Evolutionary conservation across 2,888 invertebrate genomes (phyloP).

Genomic region (Protonemura montana): DNA sequence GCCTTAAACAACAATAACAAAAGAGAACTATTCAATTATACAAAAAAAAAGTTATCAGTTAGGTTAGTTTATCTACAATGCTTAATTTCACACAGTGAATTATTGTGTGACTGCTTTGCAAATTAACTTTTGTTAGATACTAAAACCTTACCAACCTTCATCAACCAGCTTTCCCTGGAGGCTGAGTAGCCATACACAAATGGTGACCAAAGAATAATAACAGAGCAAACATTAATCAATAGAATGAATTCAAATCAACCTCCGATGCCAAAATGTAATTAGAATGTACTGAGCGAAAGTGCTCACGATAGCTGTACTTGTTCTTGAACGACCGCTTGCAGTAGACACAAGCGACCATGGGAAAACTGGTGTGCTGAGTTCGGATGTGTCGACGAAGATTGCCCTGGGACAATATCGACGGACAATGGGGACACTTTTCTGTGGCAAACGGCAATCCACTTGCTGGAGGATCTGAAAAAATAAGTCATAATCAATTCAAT

Average conservation of each 20-base stretch:
- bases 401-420: conserved; percentile 43
- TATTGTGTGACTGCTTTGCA: too few relatives aligned
- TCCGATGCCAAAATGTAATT: background rate
- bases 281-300: conserved; percentile 45
- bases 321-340: conserved; percentile 47
- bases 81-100: too few relatives aligned
- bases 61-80: too few relatives aligned
- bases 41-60: too few relatives aligned
- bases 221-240: background rate
- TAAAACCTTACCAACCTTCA: too few relatives aligned
- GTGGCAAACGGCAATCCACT: conserved; percentile 10
- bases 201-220: too few relatives aligned
- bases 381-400: conserved; percentile 47
- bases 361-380: conserved; percentile 46
- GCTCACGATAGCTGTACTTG: conserved; percentile 48
- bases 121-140: too few relatives aligned
- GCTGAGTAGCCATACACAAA: background rate
- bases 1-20: too few relatives aligned
- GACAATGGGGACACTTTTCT: conserved; percentile 47
- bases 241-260: background rate
- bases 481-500: background rate
- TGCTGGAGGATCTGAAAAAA: conserved; percentile 34
- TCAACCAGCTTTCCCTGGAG: too few relatives aligned
- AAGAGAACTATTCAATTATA: too few relatives aligned
- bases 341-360: conserved; percentile 41